Evolutionary conservation across 2,888 invertebrate genomes (phyloP), one percentile per base, ranked within the genome.

Genomic region (Scelioninae gen. 1): DNA sequence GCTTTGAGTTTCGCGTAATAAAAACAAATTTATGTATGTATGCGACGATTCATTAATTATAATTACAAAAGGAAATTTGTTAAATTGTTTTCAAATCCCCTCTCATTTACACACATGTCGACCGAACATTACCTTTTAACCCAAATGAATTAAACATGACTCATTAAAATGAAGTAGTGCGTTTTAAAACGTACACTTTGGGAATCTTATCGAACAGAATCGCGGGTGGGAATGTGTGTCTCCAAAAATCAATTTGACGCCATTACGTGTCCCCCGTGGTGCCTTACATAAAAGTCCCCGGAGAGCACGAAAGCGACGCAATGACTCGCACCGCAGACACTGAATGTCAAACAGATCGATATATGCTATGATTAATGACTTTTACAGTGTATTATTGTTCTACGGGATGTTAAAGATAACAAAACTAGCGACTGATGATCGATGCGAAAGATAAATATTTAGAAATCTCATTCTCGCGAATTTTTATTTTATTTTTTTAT

Each of bases 261-360:
- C 51, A 66, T 83, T 83, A 75, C 69, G 51, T n/a, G 78, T 76
- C 23, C 76, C 79, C 79, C 56, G 65, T 40, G 72, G 65, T 63
- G 72, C 51, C 76, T 68, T 56, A 66, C 63, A 76, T 63, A 69
- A 75, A 76, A 71, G 66, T 83, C 83, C 76, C 83, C 32, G 51
- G 79, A 65, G 63, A 79, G 82, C 76, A 71, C 49, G 81, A 75
- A 83, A 81, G 56, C 58, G 58, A 71, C 74, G 83, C 82, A 84
- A 75, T 84, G 85, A 85, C 83, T 85, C 60, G 84, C 83, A 80
- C 71, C 66, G 84, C 80, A 55, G 82, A 85, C 82, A 84, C 71
- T 72, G 81, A 80, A 82, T 85, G 85, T 87, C 87, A 87, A 86
- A 86, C 85, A 82, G 84, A 87, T 87, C 87, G 87, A 87, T 87